Evolutionary conservation across 2,797 vertebrate genomes (phyloP), one percentile per base, ranked within the genome.

Genomic region (Microtus agrestis): DNA sequence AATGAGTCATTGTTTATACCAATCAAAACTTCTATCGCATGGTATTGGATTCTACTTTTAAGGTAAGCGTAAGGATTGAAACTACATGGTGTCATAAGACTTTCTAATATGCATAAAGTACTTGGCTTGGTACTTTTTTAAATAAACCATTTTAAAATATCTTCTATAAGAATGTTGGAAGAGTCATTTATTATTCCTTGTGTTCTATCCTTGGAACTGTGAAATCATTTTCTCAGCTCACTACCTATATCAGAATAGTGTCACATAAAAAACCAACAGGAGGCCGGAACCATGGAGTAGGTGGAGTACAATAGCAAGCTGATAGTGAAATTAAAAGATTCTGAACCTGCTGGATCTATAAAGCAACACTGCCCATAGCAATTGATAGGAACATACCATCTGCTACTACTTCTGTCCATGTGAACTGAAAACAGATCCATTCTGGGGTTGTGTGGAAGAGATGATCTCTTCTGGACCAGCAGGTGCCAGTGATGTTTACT

Each of bases 61-160:
- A 37, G 23, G n/a, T 37, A 3, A 40, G 0, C 6, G 7, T n/a
- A 37, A 25, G 34, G 5, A n/a, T 40, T 40, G 12, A 1, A 1
- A n/a, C 23, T 21, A 59, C 23, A 27, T 8, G 54, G 7, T 21
- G 9, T 59, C 6, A 59, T 59, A 59, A 27, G 3, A 1, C 23
- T 59, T 81, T 81, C 12, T 15, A 14, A 59, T 59, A 81, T 59
- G 7, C 7, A 37, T 1, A n/a, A 27, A 81, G 23, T 59, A 14
- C 3, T 59, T 23, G n/a, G 6, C 23, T 40, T 40, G 2, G n/a
- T n/a, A 27, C 23, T 40, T 59, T 15, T 2, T 56, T 37, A 1
- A 40, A 8, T 59, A 4, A 59, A 81, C 27, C 23, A 8, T 27
- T 59, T 12, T 81, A 51, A 40, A 59, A 81, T 40, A 5, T 59